A percentile compares a stretch with the other conserved stretches of the same genome.
Conservation (phyloP, 2,113 vertebrate species). For the Poeciliopsis prolifica region DNA sequence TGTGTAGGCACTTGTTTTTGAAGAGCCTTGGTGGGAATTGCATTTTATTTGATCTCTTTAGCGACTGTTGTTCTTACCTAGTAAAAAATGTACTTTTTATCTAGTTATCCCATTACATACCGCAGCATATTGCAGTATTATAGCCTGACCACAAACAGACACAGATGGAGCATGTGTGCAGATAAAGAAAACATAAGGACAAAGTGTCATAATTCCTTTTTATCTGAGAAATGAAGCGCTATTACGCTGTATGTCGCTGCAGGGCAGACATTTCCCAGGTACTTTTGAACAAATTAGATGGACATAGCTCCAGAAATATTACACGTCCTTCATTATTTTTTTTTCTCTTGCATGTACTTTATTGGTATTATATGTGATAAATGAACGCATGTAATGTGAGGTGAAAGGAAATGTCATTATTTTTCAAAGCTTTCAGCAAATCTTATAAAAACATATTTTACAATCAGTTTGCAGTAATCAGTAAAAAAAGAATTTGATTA, state of each 20-base stretch:
- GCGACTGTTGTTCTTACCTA: not conserved
- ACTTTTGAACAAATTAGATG: not conserved
- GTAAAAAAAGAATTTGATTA: not conserved
- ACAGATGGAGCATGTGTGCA: constrained; percentile 8
- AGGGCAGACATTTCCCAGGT: not conserved
- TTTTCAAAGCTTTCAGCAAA: not conserved
- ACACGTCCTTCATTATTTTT: not conserved
- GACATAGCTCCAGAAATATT: not conserved
- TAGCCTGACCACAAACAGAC: constrained; percentile 4
- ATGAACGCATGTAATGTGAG: not conserved
- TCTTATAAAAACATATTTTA: not conserved
- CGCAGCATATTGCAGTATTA: constrained; percentile 51
- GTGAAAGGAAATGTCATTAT: not conserved
- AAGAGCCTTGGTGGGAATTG: not conserved
- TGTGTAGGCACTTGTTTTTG: not conserved
- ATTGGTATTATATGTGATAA: not conserved
- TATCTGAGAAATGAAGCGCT: not conserved
- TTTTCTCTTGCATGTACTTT: not conserved
- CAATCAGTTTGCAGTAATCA: not conserved
- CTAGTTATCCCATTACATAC: constrained; percentile 4
- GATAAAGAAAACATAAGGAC: not conserved
- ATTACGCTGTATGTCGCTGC: not conserved
- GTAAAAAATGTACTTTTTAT: constrained; percentile 12
- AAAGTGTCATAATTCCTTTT: not conserved
- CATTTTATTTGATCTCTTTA: not conserved